phyloP scores from a whole-genome alignment of 1,140 invertebrate genomes.

The Tribolium madens region DNA sequence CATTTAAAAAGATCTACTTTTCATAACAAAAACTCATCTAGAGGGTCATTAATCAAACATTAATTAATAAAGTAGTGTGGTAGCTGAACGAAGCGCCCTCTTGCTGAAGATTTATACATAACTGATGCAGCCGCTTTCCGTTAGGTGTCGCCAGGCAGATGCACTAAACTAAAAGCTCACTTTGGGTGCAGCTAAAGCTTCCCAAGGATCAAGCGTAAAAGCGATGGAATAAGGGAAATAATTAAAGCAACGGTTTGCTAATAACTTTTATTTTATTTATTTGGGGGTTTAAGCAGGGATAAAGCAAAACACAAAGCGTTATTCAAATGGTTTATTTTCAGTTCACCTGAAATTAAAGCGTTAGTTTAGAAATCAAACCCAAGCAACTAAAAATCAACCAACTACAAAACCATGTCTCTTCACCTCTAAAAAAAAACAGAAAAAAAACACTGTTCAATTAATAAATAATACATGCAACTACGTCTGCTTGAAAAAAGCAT shows the following conservation, averaged over 20 bases:
- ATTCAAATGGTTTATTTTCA: conserved; percentile 16
- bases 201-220: conserved; percentile 24
- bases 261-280: conserved; percentile 1
- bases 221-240: conserved; percentile 4
- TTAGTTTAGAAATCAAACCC: neutral
- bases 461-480: neutral
- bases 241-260: neutral
- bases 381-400: neutral
- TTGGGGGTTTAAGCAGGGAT: neutral
- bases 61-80: conserved; percentile 40
- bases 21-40: neutral
- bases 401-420: neutral
- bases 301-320: conserved; percentile 26
- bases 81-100: conserved; percentile 33
- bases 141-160: conserved; percentile 46
- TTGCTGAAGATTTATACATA: conserved; percentile 34
- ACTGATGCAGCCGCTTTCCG: conserved; percentile 29
- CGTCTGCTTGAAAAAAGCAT: neutral
- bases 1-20: neutral
- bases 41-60: conserved; percentile 19
- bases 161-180: conserved; percentile 37
- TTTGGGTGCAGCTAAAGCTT: conserved; percentile 22
- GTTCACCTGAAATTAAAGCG: conserved; percentile 2
- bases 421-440: neutral
- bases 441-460: neutral